These are phyloP conservation scores for Drosophila ustulata DNA, from an alignment of 2,888 invertebrate species.

Conservation along the genomic window DNA sequence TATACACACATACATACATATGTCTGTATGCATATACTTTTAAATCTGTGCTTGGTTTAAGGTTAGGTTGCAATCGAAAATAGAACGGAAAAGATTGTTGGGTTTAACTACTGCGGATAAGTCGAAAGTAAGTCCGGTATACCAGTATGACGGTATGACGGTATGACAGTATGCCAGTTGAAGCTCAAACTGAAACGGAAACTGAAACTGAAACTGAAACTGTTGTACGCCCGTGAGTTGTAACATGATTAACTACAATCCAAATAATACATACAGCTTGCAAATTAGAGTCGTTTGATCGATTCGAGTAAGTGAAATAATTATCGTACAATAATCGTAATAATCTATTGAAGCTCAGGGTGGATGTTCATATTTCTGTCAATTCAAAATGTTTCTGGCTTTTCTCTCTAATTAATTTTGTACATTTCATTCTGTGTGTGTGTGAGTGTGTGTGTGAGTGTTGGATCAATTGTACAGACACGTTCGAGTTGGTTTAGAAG, in stretches of 20 bases:
- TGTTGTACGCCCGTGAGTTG: slow-evolving; percentile 5
- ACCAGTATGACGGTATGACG: slow-evolving; percentile 7
- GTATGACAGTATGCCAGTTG: slow-evolving; percentile 14
- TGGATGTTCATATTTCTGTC: slow-evolving; percentile 21
- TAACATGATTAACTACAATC: slow-evolving; percentile 6
- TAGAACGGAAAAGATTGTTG: not conserved
- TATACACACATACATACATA: slow-evolving; percentile 19
- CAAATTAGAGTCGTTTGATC: slow-evolving; percentile 11
- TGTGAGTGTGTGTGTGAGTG: slow-evolving; percentile 17
- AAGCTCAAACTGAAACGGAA: not conserved
- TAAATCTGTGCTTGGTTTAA: slow-evolving; percentile 26
- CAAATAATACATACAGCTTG: slow-evolving; percentile 8
- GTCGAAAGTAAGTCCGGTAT: not conserved
- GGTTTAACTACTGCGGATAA: slow-evolving; percentile 17
- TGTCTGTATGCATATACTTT: slow-evolving; percentile 12
- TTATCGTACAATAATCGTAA: slow-evolving; percentile 10
- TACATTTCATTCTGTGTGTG: slow-evolving; percentile 33
- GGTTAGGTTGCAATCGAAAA: slow-evolving; percentile 19
- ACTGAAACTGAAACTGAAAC: slow-evolving; percentile 4
- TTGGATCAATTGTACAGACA: slow-evolving; percentile 14
- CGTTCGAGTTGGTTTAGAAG: slow-evolving; percentile 17
- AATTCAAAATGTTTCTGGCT: slow-evolving; percentile 39
- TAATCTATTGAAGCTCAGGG: slow-evolving; percentile 34
- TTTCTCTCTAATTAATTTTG: slow-evolving; percentile 30
- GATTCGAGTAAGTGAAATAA: not conserved